Evolutionary conservation across 1,140 invertebrate genomes (phyloP).

Genomic region (Paraescarpia echinospica): DNA sequence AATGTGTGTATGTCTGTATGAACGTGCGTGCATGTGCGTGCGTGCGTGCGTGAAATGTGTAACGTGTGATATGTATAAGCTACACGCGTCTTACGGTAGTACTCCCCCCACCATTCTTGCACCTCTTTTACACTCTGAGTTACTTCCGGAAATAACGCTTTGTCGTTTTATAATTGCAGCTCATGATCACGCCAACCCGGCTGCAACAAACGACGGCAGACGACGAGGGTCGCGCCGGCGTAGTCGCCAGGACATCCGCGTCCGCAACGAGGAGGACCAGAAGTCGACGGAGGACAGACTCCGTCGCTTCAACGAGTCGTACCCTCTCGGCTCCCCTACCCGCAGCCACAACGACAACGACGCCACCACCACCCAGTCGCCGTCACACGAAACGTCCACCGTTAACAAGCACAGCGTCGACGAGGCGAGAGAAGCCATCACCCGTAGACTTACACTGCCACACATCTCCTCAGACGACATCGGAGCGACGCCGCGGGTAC

Average conservation of each 20-base stretch:
- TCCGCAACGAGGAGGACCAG: constrained; percentile 10
- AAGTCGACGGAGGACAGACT: neutral
- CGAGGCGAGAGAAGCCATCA: neutral
- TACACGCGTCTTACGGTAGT: neutral
- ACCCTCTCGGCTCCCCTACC: neutral
- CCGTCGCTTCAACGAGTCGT: neutral
- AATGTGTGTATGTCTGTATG: too few species aligned
- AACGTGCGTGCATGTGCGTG: too few species aligned
- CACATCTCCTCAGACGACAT: neutral
- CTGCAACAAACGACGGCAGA: neutral
- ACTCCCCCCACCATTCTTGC: neutral
- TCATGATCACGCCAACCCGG: neutral
- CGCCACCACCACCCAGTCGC: neutral
- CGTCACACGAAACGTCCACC: neutral
- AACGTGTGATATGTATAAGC: neutral
- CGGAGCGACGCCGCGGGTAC: neutral
- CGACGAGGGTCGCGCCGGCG: neutral
- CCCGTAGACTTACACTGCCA: neutral
- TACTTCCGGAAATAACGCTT: neutral
- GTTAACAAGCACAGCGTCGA: neutral
- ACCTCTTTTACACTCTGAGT: neutral
- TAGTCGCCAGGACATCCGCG: neutral
- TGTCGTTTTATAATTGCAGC: neutral
- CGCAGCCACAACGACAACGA: neutral
- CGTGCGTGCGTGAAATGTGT: neutral